Conservation (phyloP, 2,888 invertebrate species). For the Loripinus fragilis region DNA sequence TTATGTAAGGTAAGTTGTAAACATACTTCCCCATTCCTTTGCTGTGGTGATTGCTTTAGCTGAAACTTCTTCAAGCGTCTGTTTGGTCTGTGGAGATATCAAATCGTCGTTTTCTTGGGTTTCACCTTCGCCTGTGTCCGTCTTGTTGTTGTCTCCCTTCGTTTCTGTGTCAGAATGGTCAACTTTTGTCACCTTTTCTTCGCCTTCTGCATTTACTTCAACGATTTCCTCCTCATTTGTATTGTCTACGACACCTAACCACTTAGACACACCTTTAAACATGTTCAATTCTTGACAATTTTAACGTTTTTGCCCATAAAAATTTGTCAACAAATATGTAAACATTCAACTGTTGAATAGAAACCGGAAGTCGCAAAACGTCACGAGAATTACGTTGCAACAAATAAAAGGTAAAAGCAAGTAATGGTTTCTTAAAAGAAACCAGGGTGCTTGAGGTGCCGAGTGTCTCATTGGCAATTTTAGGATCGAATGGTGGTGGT, state of each 20-base stretch:
- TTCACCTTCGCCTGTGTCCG: constrained; percentile 53
- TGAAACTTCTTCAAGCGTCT: constrained; percentile 79
- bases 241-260: constrained; percentile 74
- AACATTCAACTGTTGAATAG: constrained; percentile 42
- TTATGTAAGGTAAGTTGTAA: too few relatives aligned
- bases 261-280: constrained; percentile 77
- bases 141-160: constrained; percentile 35
- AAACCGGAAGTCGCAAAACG: constrained; percentile 59
- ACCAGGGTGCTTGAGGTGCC: too few relatives aligned
- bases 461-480: too few relatives aligned
- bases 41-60: constrained; percentile 80
- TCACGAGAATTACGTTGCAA: constrained; percentile 17
- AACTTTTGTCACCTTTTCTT: constrained; percentile 34
- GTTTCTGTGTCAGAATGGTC: constrained; percentile 31
- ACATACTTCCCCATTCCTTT: constrained; percentile 82
- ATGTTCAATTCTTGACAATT: constrained; percentile 50
- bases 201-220: constrained; percentile 54
- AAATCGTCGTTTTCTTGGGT: constrained; percentile 63
- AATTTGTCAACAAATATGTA: constrained; percentile 40
- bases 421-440: too few relatives aligned
- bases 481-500: too few relatives aligned
- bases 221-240: constrained; percentile 61
- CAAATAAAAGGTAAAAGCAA: too few relatives aligned
- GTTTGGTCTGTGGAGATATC: constrained; percentile 66
- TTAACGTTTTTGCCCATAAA: background rate